A percentile compares a stretch with the other conserved stretches of the same genome.
phyloP scores from a whole-genome alignment of 2,888 invertebrate species.

The Allophyes oxyacanthae region DNA sequence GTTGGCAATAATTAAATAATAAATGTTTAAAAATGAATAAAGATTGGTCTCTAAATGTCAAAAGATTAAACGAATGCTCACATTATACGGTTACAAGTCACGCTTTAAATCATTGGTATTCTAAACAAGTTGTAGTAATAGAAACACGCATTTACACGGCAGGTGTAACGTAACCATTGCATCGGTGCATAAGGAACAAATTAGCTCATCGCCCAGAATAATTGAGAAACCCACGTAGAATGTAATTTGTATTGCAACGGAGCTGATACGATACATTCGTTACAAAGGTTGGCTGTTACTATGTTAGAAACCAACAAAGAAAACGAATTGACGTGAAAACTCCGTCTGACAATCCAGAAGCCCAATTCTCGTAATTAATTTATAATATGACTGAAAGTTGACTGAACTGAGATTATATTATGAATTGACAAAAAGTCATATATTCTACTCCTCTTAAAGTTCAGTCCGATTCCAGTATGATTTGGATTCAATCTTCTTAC shows the following conservation, averaged over 20 bases:
- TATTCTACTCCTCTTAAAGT: too few species aligned
- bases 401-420: too few species aligned
- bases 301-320: too few species aligned
- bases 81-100: slow-evolving; percentile 32
- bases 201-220: slow-evolving; percentile 52
- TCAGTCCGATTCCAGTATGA: too few species aligned
- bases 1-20: too few species aligned
- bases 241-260: slow-evolving; percentile 27
- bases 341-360: slow-evolving; percentile 14
- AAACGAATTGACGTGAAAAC: slow-evolving; percentile 12
- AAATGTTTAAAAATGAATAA: too few species aligned
- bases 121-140: slow-evolving; percentile 44
- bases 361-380: too few species aligned
- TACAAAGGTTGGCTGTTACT: not conserved
- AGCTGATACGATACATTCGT: slow-evolving; percentile 37
- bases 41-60: slow-evolving; percentile 7
- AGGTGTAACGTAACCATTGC: slow-evolving; percentile 48
- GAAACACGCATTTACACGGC: slow-evolving; percentile 33
- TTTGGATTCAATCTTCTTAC: too few species aligned
- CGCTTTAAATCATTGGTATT: slow-evolving; percentile 35
- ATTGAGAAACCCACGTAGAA: slow-evolving; percentile 37
- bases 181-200: slow-evolving; percentile 39
- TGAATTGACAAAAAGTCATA: too few species aligned
- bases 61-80: slow-evolving; percentile 17
- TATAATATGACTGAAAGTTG: too few species aligned